Conservation (phyloP, 2,888 invertebrate species). For the Ptilodon capucinus region DNA sequence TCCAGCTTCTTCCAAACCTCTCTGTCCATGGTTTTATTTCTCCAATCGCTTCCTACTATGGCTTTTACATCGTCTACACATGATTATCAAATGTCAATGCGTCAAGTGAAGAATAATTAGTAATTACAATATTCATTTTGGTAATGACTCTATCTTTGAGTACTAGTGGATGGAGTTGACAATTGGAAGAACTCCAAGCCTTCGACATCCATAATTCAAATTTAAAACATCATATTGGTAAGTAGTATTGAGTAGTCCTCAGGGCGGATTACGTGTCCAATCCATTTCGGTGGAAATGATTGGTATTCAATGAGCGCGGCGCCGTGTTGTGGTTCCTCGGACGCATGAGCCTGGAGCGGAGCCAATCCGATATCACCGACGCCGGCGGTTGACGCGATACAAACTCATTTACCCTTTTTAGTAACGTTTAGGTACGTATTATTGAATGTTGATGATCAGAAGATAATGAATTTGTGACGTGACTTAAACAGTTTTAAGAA, state of each 20-base stretch:
- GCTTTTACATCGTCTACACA: too few relatives aligned
- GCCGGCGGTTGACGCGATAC: not conserved
- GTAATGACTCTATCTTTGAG: too few relatives aligned
- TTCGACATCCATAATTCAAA: too few relatives aligned
- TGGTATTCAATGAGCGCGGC: not conserved
- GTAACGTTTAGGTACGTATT: constrained; percentile 5
- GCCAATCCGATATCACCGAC: constrained; percentile 23
- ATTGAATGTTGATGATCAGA: constrained; percentile 11
- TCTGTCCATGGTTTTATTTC: too few relatives aligned
- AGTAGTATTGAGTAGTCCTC: not conserved
- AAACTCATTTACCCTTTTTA: constrained; percentile 17
- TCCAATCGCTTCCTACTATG: too few relatives aligned
- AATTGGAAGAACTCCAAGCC: too few relatives aligned
- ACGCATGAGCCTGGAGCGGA: constrained; percentile 35
- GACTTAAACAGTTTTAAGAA: too few relatives aligned
- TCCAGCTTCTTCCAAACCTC: too few relatives aligned
- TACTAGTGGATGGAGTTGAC: too few relatives aligned
- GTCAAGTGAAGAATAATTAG: too few relatives aligned
- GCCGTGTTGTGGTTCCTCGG: constrained; percentile 16
- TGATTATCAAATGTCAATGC: too few relatives aligned
- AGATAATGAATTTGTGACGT: constrained; percentile 5
- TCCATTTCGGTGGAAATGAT: not conserved
- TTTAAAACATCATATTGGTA: not conserved
- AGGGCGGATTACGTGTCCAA: not conserved
- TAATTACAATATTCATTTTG: too few relatives aligned